Conservation (phyloP, 2,797 vertebrate genomes). For the Jordanella pulchra region DNA sequence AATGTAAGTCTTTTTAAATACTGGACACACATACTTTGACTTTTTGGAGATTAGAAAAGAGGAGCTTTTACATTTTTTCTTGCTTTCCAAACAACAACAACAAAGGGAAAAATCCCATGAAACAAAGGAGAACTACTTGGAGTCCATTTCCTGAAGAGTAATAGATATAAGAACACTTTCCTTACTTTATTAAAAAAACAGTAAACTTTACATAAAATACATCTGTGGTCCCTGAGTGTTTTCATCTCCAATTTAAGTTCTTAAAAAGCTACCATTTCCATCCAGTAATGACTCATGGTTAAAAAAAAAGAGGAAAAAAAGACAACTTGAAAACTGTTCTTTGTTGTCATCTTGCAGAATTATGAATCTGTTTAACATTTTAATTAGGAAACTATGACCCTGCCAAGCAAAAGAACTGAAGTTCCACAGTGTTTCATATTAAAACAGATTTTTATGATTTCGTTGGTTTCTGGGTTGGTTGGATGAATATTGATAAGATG, state of each 20-base stretch:
- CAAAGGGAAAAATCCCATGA: background rate
- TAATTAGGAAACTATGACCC: background rate
- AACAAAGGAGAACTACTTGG: no score
- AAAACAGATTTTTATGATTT: background rate
- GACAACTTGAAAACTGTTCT: background rate
- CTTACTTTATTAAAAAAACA: background rate
- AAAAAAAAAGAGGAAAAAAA: no score
- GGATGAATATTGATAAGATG: conserved; percentile 22
- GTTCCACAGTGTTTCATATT: background rate
- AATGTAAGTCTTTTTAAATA: background rate
- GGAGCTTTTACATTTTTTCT: no score
- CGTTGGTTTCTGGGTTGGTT: background rate
- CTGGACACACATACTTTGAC: background rate
- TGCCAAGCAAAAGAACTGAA: background rate
- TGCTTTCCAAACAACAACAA: background rate
- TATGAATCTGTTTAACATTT: background rate
- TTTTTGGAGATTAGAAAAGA: no score
- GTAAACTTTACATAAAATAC: background rate
- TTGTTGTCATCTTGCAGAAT: background rate
- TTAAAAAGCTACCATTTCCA: background rate
- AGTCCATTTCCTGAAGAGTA: background rate
- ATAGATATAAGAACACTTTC: background rate
- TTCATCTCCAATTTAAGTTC: background rate
- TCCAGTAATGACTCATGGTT: no score
- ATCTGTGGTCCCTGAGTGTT: background rate